phyloP scores from a whole-genome alignment of 2,113 vertebrate genomes.

The Pampusana beccarii region DNA sequence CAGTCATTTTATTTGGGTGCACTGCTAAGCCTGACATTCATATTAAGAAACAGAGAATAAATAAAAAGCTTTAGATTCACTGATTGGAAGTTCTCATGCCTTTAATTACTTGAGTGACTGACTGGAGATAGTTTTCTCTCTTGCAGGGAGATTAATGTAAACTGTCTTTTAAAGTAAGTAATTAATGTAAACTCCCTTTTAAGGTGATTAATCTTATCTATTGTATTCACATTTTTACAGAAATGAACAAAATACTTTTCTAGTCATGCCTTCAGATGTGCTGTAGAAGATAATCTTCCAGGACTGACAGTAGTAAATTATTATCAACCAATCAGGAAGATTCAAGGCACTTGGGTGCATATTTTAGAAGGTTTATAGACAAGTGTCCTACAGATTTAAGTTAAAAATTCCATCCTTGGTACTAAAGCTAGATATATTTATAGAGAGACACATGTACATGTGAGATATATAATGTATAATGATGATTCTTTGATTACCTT shows the following conservation, averaged over 20 bases:
- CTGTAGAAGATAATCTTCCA: not conserved
- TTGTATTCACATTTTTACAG: not conserved
- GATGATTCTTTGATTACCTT: not conserved
- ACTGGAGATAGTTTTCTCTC: not conserved
- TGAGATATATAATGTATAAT: not conserved
- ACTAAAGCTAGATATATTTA: not conserved
- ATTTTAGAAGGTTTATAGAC: not conserved
- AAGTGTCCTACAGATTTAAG: not conserved
- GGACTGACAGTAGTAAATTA: not conserved
- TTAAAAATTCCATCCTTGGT: not conserved
- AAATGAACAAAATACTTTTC: not conserved
- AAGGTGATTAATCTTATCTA: not conserved
- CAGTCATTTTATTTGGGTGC: not conserved
- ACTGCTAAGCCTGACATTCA: not conserved
- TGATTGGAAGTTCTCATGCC: not conserved
- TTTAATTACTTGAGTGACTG: not conserved
- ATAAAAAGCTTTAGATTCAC: not conserved
- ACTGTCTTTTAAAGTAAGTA: not conserved
- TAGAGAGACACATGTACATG: not conserved
- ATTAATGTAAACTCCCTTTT: not conserved
- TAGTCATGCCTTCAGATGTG: not conserved
- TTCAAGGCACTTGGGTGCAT: not conserved
- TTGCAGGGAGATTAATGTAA: not conserved
- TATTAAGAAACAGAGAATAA: not conserved
- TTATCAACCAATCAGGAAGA: not conserved